These are phyloP conservation scores for Naso thynnoides DNA, from an alignment of 2,797 vertebrate genomes.

Conservation along the genomic window DNA sequence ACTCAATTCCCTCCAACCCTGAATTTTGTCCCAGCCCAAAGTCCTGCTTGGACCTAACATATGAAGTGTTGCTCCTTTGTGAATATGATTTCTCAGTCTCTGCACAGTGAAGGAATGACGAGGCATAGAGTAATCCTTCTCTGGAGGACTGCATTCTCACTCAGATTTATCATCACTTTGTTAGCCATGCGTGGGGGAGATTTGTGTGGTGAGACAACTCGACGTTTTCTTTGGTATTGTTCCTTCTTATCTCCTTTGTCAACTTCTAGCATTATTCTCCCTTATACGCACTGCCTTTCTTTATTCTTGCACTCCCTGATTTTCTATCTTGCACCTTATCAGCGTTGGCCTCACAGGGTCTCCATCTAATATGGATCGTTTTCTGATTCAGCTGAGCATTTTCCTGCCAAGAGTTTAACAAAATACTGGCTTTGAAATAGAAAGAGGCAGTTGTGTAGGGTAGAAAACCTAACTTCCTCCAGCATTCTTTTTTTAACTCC, in stretches of 20 bases:
- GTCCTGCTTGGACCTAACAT: slow-evolving; percentile 45
- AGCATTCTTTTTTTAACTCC: slow-evolving; percentile 27
- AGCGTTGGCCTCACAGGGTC: slow-evolving; percentile 2
- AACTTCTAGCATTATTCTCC: slow-evolving; percentile 2
- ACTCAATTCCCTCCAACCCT: slow-evolving; percentile 13
- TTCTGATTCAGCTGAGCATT: slow-evolving; percentile 29
- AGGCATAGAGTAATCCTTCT: slow-evolving; percentile 61
- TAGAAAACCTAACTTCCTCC: slow-evolving; percentile 27
- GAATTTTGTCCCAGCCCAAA: slow-evolving; percentile 35
- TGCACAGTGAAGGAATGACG: slow-evolving; percentile 53
- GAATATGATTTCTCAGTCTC: slow-evolving; percentile 50
- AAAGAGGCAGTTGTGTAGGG: slow-evolving; percentile 48
- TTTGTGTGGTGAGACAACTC: slow-evolving; percentile 54
- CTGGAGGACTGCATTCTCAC: slow-evolving; percentile 53
- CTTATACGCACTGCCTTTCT: background rate
- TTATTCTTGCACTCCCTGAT: background rate
- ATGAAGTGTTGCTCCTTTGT: slow-evolving; percentile 56
- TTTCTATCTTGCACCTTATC: slow-evolving; percentile 23
- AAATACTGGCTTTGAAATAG: slow-evolving; percentile 45
- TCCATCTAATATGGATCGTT: slow-evolving; percentile 5
- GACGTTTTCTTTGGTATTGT: slow-evolving; percentile 38
- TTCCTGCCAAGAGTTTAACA: slow-evolving; percentile 34
- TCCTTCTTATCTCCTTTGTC: slow-evolving; percentile 26
- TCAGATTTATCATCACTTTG: slow-evolving; percentile 72
- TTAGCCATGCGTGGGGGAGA: slow-evolving; percentile 52